Conservation (phyloP, 2,113 vertebrate species). For the Ariopsis seemanni region DNA sequence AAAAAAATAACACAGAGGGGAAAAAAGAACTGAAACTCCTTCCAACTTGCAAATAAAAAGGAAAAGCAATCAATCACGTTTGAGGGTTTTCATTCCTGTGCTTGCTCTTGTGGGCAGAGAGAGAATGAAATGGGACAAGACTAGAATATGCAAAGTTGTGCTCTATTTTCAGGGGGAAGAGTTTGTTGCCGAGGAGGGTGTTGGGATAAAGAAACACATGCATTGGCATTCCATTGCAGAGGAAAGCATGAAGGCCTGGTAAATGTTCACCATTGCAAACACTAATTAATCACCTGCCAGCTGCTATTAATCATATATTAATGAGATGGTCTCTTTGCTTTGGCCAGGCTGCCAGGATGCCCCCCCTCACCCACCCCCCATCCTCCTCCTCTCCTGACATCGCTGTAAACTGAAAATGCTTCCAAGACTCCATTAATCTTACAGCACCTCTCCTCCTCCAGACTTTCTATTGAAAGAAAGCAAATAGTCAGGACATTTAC, state of each 20-base stretch:
- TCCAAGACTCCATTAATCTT: constrained; percentile 81
- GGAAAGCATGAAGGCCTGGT: constrained; percentile 67
- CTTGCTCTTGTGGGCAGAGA: constrained; percentile 74
- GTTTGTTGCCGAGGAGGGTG: constrained; percentile 39
- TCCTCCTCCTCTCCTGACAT: constrained; percentile 52
- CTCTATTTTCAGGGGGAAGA: constrained; percentile 53
- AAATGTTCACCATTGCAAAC: constrained; percentile 81
- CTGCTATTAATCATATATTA: constrained; percentile 85
- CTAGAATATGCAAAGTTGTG: constrained; percentile 83
- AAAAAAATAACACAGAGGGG: constrained; percentile 45
- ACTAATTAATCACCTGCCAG: constrained; percentile 85
- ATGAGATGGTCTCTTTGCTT: constrained; percentile 82
- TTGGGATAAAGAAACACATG: constrained; percentile 59
- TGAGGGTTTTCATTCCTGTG: constrained; percentile 77
- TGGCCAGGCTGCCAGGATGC: constrained; percentile 61
- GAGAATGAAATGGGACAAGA: constrained; percentile 83
- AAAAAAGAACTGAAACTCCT: constrained; percentile 67
- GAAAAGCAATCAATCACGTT: constrained; percentile 88
- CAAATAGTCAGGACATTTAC: constrained; percentile 75
- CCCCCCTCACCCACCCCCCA: constrained; percentile 50
- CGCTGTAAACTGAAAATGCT: constrained; percentile 75
- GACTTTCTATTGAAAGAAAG: constrained; percentile 71
- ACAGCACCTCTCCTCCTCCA: constrained; percentile 58
- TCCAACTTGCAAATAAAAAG: constrained; percentile 86
- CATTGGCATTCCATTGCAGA: constrained; percentile 70